Conservation (phyloP, 2,888 invertebrate genomes). For the Xiphydria camelus region DNA sequence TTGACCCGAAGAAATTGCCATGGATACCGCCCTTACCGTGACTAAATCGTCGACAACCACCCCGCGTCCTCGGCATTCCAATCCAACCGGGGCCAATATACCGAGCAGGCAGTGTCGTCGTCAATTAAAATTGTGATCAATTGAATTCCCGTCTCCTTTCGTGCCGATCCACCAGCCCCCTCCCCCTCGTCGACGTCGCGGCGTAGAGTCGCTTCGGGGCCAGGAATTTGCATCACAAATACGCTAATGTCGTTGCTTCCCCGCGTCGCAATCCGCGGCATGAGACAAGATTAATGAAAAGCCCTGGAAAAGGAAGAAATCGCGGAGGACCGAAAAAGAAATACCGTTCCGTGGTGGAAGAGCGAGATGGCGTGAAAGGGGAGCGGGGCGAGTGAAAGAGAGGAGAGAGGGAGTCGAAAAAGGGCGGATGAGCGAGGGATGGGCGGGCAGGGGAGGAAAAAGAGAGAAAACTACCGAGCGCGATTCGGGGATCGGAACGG, state of each 20-base stretch:
- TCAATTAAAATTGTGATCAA: conserved; percentile 29
- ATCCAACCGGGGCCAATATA: not conserved
- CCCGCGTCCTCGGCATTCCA: not conserved
- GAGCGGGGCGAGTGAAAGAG: not conserved
- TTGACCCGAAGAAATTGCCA: too few relatives aligned
- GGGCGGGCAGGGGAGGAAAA: not conserved
- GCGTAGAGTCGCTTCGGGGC: conserved; percentile 9
- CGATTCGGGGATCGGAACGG: not conserved
- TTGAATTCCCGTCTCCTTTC: conserved; percentile 14
- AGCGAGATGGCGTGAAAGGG: not conserved
- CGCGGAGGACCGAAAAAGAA: conserved; percentile 18
- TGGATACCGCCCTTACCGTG: not conserved
- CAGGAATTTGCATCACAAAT: conserved; percentile 41
- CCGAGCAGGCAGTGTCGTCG: conserved; percentile 7
- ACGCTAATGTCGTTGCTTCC: conserved; percentile 31
- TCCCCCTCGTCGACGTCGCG: conserved; percentile 6
- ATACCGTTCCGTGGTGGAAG: conserved; percentile 1
- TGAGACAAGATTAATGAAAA: conserved; percentile 40
- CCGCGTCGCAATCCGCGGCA: conserved; percentile 14
- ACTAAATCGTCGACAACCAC: not conserved
- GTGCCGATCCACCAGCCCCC: conserved; percentile 7
- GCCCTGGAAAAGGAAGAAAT: conserved; percentile 29
- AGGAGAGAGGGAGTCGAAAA: conserved; percentile 3
- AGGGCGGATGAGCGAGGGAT: not conserved
- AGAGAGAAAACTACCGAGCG: not conserved